phyloP scores from a whole-genome alignment of 2,888 invertebrate species.

The Athalia circularis region DNA sequence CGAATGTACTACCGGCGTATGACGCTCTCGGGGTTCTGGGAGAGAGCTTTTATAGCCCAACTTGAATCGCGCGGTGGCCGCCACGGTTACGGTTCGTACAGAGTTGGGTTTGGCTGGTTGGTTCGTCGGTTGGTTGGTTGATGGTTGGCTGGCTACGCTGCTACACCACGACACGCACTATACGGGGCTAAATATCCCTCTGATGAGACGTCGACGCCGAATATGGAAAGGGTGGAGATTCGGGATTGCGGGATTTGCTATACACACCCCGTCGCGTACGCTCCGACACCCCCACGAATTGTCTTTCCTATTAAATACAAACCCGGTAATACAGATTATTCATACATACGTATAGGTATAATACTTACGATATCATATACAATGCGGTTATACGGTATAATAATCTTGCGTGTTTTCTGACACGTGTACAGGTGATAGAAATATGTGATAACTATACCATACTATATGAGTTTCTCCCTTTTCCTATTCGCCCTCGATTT shows the following conservation, averaged over 20 bases:
- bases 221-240: conserved; percentile 23
- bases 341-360: conserved; percentile 9
- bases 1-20: conserved; percentile 68
- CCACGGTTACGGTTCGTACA: conserved; percentile 24
- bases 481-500: no score
- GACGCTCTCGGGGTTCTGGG: conserved; percentile 65
- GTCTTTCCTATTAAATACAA: conserved; percentile 12
- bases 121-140: not conserved
- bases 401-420: no score
- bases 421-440: no score
- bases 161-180: conserved; percentile 35
- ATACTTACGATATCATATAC: not conserved
- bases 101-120: conserved; percentile 27
- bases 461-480: no score
- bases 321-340: conserved; percentile 3
- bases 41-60: conserved; percentile 68
- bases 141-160: not conserved
- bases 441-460: no score
- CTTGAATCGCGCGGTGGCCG: conserved; percentile 49
- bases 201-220: conserved; percentile 14
- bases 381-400: no score
- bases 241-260: not conserved
- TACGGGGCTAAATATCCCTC: conserved; percentile 35
- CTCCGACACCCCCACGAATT: conserved; percentile 16
- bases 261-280: not conserved